A percentile compares a stretch with the other conserved stretches of the same genome.
Evolutionary conservation across 1,140 invertebrate genomes (phyloP).

Genomic region (Microplitis demolitor): DNA sequence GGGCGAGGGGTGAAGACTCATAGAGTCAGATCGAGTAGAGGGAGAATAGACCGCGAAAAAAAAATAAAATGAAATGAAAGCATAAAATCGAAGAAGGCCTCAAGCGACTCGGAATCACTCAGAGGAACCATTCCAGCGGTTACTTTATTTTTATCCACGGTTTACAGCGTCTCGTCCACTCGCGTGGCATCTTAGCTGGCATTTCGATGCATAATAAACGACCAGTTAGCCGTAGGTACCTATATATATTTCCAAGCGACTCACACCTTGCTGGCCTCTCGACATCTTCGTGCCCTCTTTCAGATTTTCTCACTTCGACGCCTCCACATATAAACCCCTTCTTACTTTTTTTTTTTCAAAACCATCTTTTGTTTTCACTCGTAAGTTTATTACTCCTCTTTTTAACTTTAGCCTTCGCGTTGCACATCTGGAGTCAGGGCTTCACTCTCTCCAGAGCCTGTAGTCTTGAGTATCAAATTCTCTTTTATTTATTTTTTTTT

Average conservation of each 20-base stretch:
- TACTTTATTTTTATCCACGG: slow-evolving; percentile 58
- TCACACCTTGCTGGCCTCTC: slow-evolving; percentile 42
- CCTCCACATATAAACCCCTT: slow-evolving; percentile 16
- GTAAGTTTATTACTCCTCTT: slow-evolving; percentile 22
- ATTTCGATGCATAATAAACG: slow-evolving; percentile 63
- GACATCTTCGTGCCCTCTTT: slow-evolving; percentile 26
- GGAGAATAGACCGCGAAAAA: not conserved
- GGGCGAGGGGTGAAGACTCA: not conserved
- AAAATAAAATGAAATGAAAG: not conserved
- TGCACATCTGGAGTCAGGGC: too few species aligned
- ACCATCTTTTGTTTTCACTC: slow-evolving; percentile 33
- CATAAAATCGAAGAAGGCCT: slow-evolving; percentile 36
- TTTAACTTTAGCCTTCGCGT: not conserved
- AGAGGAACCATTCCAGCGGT: slow-evolving; percentile 43
- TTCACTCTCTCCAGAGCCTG: too few species aligned
- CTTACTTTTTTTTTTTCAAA: slow-evolving; percentile 9
- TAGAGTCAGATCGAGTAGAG: not conserved
- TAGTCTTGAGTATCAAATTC: too few species aligned
- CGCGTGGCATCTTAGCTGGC: slow-evolving; percentile 59
- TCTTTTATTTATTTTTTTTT: too few species aligned
- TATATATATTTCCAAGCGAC: slow-evolving; percentile 26
- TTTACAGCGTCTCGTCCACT: slow-evolving; percentile 60
- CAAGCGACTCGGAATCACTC: slow-evolving; percentile 59
- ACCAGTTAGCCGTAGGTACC: slow-evolving; percentile 53
- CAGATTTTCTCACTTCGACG: slow-evolving; percentile 29